Base-by-base conservation (phyloP, 2,113 vertebrate genomes). In the Quiscalus mexicanus region DNA sequence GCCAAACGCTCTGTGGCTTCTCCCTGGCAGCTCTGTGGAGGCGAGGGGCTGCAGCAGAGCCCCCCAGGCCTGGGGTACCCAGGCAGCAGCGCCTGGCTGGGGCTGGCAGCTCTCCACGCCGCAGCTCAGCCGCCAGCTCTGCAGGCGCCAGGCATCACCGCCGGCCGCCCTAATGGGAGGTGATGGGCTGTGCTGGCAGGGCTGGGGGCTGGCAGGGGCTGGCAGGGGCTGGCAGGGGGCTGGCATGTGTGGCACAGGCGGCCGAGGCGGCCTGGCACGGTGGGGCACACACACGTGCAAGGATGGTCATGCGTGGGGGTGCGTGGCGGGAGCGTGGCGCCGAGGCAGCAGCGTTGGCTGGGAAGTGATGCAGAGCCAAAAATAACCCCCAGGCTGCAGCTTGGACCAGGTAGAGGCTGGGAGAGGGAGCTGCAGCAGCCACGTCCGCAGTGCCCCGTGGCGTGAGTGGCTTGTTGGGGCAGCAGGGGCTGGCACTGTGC, bases 351-450 rank as follows among this genome's bases (percentile, higher is more conserved):
- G 84, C 31, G 4, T 58, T 47, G 27, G 83, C 79, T 68, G 93
- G 71, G 84, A 58, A 91, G 76, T 69, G 93, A 89, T 95, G 91
- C 95, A 95, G 96, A 96, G 89, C 91, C 93, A 94, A 96, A 96
- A 96, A 96, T 92, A 96, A 91, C 67, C 75, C 94, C 91, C 31
- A 0, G 50, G 87, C 93, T 86, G 89, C 21, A 0, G 80, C 91
- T 95, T 68, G 33, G 84, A 45, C 83, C 84, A 37, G 86, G 76
- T 52, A 64, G 49, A 2, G 21, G 49, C 1, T 21, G 14, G 7
- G 39, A 84, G 75, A 1, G 2, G 67, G 74, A 80, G 93, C 69
- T 84, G 88, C 10, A 0, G 88, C 82, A 78, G 70, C 87, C 70
- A 5, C 3, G 6, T 41, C 63, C 3, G 11, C 89, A 23, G 68